These are phyloP conservation scores for Cirrhinus molitorella DNA, from an alignment of 2,797 vertebrate species.

Conservation along the genomic window DNA sequence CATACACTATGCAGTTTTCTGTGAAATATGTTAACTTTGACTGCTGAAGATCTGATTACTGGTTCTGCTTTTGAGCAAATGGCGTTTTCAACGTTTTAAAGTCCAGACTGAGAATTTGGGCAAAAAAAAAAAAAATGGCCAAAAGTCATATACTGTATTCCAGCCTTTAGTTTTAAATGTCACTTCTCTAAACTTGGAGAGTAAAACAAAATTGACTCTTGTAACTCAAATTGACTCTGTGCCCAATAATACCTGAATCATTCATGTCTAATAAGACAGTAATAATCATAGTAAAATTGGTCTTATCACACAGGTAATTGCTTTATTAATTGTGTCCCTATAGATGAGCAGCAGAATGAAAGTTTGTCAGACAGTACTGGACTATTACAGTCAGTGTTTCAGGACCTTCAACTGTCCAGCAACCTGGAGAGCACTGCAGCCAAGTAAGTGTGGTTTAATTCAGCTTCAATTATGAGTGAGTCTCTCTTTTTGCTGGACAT, in stretches of 20 bases:
- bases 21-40: no score
- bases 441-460: conserved; percentile 75
- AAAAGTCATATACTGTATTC: neutral
- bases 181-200: neutral
- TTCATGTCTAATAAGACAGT: neutral
- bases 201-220: neutral
- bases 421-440: conserved; percentile 82
- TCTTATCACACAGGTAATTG: neutral
- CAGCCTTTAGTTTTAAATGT: neutral
- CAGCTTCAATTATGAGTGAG: neutral
- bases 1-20: no score
- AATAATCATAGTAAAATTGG: neutral
- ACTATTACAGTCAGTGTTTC: conserved; percentile 83
- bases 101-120: neutral
- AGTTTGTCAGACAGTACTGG: conserved; percentile 63
- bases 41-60: neutral
- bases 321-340: neutral
- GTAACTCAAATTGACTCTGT: no score
- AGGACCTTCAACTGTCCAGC: conserved; percentile 79
- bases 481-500: neutral
- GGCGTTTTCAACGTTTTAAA: neutral
- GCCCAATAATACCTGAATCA: neutral
- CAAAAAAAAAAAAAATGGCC: neutral
- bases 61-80: neutral
- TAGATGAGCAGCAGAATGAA: conserved; percentile 67